Base-by-base conservation (phyloP, 2,113 vertebrate species). In the Corynorhinus townsendii region DNA sequence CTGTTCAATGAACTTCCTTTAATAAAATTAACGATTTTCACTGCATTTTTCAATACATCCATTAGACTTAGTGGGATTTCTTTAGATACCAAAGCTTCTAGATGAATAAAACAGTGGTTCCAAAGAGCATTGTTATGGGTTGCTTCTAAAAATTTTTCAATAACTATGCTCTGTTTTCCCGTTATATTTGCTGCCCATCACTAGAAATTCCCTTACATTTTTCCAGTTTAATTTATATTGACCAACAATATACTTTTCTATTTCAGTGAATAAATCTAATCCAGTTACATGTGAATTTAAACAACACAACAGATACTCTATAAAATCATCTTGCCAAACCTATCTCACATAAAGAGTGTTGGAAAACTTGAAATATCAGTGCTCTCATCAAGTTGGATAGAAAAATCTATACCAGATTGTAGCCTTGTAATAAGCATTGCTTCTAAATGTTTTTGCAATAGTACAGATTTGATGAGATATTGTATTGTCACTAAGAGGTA, bases 301-400 rank as follows among this genome's bases (percentile, higher is more conserved):
- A 90, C 73, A 95, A 20, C 85, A 93, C 82, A 93, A 90, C 17
- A 95, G 49, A 76, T 86, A 81, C 45, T 94, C 89, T 75, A 82
- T 86, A 76, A 96, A 92, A 71, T 87, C 95, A 52, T 54, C 91
- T 71, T 87, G 76, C 95, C 91, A 93, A 40, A 86, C 88, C 82
- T 93, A 87, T 35, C 40, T 82, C 59, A 90, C 40, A 52, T 87
- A 93, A 45, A 33, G n/a, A 90, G 56, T 33, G 49, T 20, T 35
- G 49, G 68, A 40, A 76, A 69, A 62, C 47, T 86, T 49, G 40
- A 47, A 35, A 7, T 59, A 59, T 82, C 86, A 10, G 40, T 82
- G 87, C 82, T 93, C 11, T 93, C 49, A 26, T 91, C 82, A 90
- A 90, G 91, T 0, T 82, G 75, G 38, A 82, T 49, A 49, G 87